Percentiles rank a stretch among this genome's conserved stretches.
Evolutionary conservation across 2,888 invertebrate species (phyloP).

Genomic region (Vanessa cardui): DNA sequence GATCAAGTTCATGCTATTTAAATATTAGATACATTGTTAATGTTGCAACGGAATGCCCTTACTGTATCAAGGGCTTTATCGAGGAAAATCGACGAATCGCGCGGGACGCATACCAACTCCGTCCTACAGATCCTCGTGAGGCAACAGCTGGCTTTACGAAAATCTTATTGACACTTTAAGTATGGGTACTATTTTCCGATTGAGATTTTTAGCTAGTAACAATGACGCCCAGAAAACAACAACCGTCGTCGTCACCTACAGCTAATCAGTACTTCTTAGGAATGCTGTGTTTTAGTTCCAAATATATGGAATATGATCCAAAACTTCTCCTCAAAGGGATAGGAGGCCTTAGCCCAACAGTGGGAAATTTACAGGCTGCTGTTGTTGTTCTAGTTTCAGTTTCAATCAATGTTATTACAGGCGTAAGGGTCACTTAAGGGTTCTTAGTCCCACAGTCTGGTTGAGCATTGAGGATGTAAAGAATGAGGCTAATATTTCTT

Average conservation of each 20-base stretch:
- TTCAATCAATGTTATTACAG: too few species aligned
- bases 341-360: too few species aligned
- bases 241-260: not conserved
- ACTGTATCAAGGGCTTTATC: constrained; percentile 38
- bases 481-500: too few species aligned
- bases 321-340: too few species aligned
- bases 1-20: constrained; percentile 20
- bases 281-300: too few species aligned
- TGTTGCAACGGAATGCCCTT: constrained; percentile 42
- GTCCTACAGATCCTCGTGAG: constrained; percentile 57
- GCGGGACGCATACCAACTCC: constrained; percentile 60
- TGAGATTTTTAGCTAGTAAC: too few species aligned
- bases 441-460: too few species aligned
- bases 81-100: constrained; percentile 40
- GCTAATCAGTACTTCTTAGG: not conserved
- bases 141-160: constrained; percentile 55
- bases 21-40: constrained; percentile 19
- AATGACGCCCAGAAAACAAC: not conserved
- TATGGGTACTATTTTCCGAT: constrained; percentile 4
- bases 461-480: too few species aligned
- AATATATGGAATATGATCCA: too few species aligned
- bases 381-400: too few species aligned
- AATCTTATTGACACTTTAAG: constrained; percentile 40
- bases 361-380: too few species aligned
- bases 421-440: too few species aligned